Conservation (phyloP, 2,113 vertebrate species). For the Pteropus alecto region DNA sequence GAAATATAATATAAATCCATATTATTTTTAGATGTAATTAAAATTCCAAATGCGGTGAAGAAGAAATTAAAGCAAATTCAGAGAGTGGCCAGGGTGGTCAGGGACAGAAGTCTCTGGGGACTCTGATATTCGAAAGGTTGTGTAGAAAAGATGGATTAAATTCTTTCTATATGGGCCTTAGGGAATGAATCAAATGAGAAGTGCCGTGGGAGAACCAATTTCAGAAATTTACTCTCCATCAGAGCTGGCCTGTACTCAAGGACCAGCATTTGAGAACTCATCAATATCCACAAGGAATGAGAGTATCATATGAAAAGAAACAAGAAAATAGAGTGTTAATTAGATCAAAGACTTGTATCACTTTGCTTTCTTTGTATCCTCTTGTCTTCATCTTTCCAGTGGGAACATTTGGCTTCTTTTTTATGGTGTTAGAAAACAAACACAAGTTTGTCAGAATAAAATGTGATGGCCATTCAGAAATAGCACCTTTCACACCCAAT, state of each 20-base stretch:
- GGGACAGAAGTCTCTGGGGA: neutral
- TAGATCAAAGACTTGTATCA: neutral
- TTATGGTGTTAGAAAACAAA: neutral
- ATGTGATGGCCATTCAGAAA: neutral
- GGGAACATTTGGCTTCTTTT: neutral
- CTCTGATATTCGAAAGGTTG: neutral
- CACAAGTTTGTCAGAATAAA: neutral
- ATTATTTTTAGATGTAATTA: neutral
- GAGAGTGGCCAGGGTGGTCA: neutral
- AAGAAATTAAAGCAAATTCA: neutral
- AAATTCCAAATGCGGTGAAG: neutral
- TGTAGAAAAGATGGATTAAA: neutral
- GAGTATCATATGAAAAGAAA: neutral
- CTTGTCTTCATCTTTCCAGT: neutral
- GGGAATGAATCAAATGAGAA: neutral
- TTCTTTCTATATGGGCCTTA: neutral
- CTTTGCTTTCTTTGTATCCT: neutral
- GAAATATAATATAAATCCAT: neutral
- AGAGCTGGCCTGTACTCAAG: neutral
- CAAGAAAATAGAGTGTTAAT: neutral
- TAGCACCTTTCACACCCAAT: neutral
- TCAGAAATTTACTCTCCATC: neutral
- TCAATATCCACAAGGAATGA: neutral
- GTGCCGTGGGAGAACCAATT: neutral
- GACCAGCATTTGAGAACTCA: neutral